phyloP scores from a whole-genome alignment of 1,140 invertebrate genomes.

The Polypedilum pembai region DNA sequence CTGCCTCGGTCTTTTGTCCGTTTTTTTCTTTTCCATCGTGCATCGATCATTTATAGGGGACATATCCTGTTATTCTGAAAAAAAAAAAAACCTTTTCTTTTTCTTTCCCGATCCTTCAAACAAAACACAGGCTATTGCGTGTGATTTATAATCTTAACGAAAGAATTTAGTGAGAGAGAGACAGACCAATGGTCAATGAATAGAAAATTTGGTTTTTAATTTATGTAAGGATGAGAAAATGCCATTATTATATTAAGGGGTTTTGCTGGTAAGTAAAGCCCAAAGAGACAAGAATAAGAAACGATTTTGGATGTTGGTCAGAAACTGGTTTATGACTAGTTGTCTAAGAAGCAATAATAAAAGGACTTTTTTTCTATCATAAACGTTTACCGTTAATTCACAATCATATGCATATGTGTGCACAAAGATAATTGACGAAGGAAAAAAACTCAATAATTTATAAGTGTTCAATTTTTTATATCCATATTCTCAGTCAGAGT shows the following conservation, averaged over 20 bases:
- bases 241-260: neutral
- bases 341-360: neutral
- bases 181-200: slow-evolving; percentile 25
- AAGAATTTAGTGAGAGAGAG: neutral
- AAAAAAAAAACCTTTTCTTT: neutral
- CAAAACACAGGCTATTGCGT: neutral
- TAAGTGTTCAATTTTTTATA: slow-evolving; percentile 6
- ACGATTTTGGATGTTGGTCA: neutral
- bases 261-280: neutral
- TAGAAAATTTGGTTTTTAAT: slow-evolving; percentile 27
- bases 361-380: neutral
- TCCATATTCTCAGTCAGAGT: neutral
- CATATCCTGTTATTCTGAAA: neutral
- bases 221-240: slow-evolving; percentile 22
- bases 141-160: slow-evolving; percentile 20
- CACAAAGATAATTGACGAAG: neutral
- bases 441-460: neutral
- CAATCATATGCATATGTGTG: neutral
- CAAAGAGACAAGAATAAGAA: neutral
- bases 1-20: neutral
- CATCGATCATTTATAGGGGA: slow-evolving; percentile 15
- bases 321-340: neutral
- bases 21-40: neutral
- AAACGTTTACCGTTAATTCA: neutral
- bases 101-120: neutral